phyloP scores from a whole-genome alignment of 2,888 invertebrate genomes.

The Thumatha senex region DNA sequence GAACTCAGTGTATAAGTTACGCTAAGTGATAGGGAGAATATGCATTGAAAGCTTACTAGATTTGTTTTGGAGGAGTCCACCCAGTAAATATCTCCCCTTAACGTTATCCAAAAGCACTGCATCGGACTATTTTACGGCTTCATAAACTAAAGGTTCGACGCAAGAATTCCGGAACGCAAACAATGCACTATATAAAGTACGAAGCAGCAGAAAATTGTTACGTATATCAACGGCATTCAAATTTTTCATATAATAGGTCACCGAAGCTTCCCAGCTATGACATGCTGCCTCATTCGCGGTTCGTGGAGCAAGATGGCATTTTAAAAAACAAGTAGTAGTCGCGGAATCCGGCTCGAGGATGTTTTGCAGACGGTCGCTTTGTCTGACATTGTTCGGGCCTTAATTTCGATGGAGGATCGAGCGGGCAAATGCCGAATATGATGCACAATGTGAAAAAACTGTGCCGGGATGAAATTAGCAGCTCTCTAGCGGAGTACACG shows the following conservation, averaged over 20 bases:
- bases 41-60: too few relatives aligned
- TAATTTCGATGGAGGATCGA: slow-evolving; percentile 82
- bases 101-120: too few relatives aligned
- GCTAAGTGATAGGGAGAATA: too few relatives aligned
- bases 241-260: slow-evolving; percentile 80
- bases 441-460: slow-evolving; percentile 79
- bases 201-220: slow-evolving; percentile 48
- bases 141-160: too few relatives aligned
- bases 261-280: slow-evolving; percentile 78
- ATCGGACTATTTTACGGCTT: too few relatives aligned
- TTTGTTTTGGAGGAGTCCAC: too few relatives aligned
- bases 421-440: slow-evolving; percentile 82
- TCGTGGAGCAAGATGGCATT: slow-evolving; percentile 72
- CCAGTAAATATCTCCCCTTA: too few relatives aligned
- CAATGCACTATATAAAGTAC: slow-evolving; percentile 16
- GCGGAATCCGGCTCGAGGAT: slow-evolving; percentile 78
- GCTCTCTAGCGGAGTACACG: slow-evolving; percentile 80
- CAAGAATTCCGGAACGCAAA: not conserved
- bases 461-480: slow-evolving; percentile 80
- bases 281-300: slow-evolving; percentile 78
- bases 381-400: slow-evolving; percentile 82
- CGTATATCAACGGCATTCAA: slow-evolving; percentile 61
- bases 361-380: slow-evolving; percentile 83
- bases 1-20: too few relatives aligned
- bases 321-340: slow-evolving; percentile 76